Conservation (phyloP, 2,888 invertebrate species). For the Salticus scenicus region DNA sequence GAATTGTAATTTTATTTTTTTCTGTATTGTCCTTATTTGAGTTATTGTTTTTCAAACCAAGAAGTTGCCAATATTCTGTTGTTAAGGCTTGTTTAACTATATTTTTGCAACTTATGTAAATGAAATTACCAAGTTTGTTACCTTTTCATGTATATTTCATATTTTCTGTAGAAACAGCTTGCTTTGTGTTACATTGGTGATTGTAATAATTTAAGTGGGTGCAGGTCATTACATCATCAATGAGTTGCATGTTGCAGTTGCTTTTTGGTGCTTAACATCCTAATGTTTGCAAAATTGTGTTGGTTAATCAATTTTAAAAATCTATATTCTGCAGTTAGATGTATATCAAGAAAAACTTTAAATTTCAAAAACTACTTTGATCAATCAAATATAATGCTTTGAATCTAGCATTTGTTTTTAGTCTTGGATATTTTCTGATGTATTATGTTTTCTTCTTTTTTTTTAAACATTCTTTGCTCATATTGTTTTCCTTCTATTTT, state of each 20-base stretch:
- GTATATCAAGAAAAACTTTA: constrained; percentile 7
- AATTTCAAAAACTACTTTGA: not conserved
- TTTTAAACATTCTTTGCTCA: too few species aligned
- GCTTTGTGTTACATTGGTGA: constrained; percentile 13
- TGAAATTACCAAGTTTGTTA: constrained; percentile 43
- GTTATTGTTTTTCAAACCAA: constrained; percentile 22
- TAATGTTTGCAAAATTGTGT: constrained; percentile 18
- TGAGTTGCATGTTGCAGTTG: constrained; percentile 23
- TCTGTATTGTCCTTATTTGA: constrained; percentile 11
- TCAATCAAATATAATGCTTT: not conserved
- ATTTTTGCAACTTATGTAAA: constrained; percentile 60
- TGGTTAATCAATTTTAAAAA: constrained; percentile 6
- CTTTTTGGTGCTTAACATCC: constrained; percentile 31
- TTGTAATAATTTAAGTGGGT: constrained; percentile 19
- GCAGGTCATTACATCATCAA: constrained; percentile 13
- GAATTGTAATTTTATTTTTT: not conserved
- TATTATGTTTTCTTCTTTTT: not conserved
- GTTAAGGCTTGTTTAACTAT: constrained; percentile 60
- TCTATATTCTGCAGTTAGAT: constrained; percentile 17
- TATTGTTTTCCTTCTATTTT: too few species aligned
- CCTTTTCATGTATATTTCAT: constrained; percentile 57
- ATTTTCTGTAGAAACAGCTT: constrained; percentile 56
- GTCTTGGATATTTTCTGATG: not conserved
- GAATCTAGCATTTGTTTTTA: not conserved
- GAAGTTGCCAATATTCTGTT: constrained; percentile 36